Conservation (phyloP, 2,888 invertebrate genomes). For the Achlya flavicornis region DNA sequence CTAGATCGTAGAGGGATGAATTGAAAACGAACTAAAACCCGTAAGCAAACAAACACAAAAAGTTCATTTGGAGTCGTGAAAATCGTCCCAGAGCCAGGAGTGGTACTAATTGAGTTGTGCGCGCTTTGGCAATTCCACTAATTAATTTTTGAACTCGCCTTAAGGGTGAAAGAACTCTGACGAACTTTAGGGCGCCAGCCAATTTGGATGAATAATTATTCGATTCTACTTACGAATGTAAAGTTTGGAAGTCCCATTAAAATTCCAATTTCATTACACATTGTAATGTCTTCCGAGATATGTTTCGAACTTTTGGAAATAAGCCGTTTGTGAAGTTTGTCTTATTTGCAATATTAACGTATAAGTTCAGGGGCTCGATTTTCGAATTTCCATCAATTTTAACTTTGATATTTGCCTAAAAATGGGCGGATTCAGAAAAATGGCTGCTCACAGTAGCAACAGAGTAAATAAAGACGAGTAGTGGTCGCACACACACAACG, state of each 20-base stretch:
- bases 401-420: too few species aligned
- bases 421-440: too few species aligned
- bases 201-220: slow-evolving; percentile 56
- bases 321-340: slow-evolving; percentile 10
- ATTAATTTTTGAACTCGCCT: slow-evolving; percentile 64
- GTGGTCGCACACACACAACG: too few species aligned
- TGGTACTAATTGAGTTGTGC: slow-evolving; percentile 47
- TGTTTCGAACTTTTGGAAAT: slow-evolving; percentile 8
- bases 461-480: too few species aligned
- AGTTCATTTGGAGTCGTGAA: slow-evolving; percentile 33
- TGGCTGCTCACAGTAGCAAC: too few species aligned
- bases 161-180: slow-evolving; percentile 43
- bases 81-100: slow-evolving; percentile 36
- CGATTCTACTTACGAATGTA: slow-evolving; percentile 47
- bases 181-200: slow-evolving; percentile 32
- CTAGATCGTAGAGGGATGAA: slow-evolving; percentile 26
- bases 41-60: slow-evolving; percentile 26
- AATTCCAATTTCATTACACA: slow-evolving; percentile 21
- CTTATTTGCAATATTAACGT: slow-evolving; percentile 18
- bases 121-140: slow-evolving; percentile 56
- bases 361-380: not conserved
- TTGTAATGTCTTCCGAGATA: not conserved
- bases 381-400: not conserved
- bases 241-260: slow-evolving; percentile 30
- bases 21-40: slow-evolving; percentile 20